Evolutionary conservation across 2,797 vertebrate species (phyloP).

Genomic region (Lateolabrax maculatus): DNA sequence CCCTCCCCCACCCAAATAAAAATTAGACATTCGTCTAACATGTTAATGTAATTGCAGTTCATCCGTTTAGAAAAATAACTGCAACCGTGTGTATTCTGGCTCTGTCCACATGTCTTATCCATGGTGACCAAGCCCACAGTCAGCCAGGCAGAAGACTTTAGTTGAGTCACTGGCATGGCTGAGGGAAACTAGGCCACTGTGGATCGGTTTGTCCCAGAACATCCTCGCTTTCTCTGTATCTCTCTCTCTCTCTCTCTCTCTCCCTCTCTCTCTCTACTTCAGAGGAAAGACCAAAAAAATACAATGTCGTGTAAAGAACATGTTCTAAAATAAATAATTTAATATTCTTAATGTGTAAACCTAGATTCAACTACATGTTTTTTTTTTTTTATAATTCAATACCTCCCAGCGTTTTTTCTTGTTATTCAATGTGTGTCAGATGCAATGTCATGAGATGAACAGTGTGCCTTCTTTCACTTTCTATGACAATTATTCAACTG

Average conservation of each 20-base stretch:
- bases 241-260: constrained; percentile 35
- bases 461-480: constrained; percentile 15
- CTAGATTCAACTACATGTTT: background rate
- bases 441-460: constrained; percentile 31
- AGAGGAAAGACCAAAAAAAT: constrained; percentile 48
- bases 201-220: constrained; percentile 76
- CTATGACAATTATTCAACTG: constrained; percentile 13
- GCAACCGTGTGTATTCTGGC: constrained; percentile 54
- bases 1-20: constrained; percentile 3
- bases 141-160: constrained; percentile 80
- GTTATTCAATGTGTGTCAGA: constrained; percentile 7
- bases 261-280: constrained; percentile 26
- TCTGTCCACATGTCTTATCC: constrained; percentile 65
- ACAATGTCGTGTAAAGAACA: constrained; percentile 23
- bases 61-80: constrained; percentile 52
- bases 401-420: background rate
- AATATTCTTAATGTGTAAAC: background rate
- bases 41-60: constrained; percentile 56
- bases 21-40: constrained; percentile 11
- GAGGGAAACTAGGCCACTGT: constrained; percentile 80
- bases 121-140: constrained; percentile 67
- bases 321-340: background rate
- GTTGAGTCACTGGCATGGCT: constrained; percentile 78
- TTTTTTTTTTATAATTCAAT: background rate
- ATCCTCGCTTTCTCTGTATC: constrained; percentile 56